Evolutionary conservation across 2,888 invertebrate genomes (phyloP), one percentile per base, ranked within the genome.

Genomic region (Pharmacophagus antenor): DNA sequence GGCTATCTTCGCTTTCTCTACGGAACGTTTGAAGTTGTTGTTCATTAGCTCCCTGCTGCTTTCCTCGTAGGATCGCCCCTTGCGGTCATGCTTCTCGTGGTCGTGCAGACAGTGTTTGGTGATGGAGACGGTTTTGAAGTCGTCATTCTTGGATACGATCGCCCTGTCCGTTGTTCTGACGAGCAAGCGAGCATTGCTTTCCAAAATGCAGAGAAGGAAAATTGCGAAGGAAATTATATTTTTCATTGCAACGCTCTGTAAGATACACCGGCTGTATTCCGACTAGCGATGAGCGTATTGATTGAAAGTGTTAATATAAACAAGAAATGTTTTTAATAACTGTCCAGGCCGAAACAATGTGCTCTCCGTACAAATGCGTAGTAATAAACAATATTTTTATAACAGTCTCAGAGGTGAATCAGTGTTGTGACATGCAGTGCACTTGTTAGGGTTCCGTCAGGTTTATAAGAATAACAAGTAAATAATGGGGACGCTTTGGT

Each of bases 321-420:
- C 81, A 77, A 65, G 58, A 27, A 63, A 70, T 83, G 84, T 83
- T 84, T 74, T 76, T 71, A 76, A 72, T 79, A 77, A 70, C 72
- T 77, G 70, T 74, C 68, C 67, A 65, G 59, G 63, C 65, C 66
- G 67, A 74, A 73, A 82, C 79, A 82, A 77, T 72, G 70, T 72
- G 61, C 65, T 60, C 54, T 66, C 63, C 65, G 67, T 74, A 65
- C 68, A 68, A 72, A 72, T 69, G 63, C 67, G 49, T 58, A 74
- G 66, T 74, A 68, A 70, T 72, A 66, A 62, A 66, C 58, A 62
- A 62, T 76, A 71, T 79, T 78, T 71, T 71, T 65, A 71, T 68
- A 72, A 69, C 65, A 68, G 57, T 17, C 50, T 37, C 47, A 47
- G 22, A 17, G n/a, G 27, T 60, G 47, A 56, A 60, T 56, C 60